These are phyloP conservation scores for Istiophorus platypterus DNA, from an alignment of 2,113 vertebrate genomes.

Conservation along the genomic window DNA sequence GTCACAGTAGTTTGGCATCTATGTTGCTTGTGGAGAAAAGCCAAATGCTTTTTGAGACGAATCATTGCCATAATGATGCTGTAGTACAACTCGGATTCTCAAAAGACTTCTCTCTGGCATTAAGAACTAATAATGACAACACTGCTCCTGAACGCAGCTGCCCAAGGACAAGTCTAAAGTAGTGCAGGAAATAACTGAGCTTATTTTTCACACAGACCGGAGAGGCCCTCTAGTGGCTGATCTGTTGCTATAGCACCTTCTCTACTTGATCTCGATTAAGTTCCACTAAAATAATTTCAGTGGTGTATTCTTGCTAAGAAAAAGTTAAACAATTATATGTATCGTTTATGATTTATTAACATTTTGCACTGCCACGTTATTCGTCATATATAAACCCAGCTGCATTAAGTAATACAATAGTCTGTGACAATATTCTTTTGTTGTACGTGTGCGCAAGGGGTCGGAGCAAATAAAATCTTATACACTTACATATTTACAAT, in stretches of 20 bases:
- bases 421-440: not conserved
- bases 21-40: too few relatives aligned
- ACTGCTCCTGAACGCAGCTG: not conserved
- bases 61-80: not conserved
- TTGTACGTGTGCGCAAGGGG: not conserved
- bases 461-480: not conserved
- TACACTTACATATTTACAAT: not conserved
- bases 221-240: constrained; percentile 51
- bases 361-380: not conserved
- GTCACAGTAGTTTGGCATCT: not conserved
- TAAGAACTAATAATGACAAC: constrained; percentile 1
- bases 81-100: not conserved
- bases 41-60: not conserved
- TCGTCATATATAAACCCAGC: too few relatives aligned
- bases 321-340: not conserved
- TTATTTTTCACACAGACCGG: not conserved
- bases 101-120: not conserved
- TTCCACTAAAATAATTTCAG: not conserved
- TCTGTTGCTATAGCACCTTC: not conserved
- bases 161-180: not conserved
- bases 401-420: not conserved
- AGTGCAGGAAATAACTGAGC: not conserved
- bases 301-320: not conserved
- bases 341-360: not conserved
- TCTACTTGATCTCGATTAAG: not conserved